Percentiles rank a stretch among this genome's conserved stretches.
These are phyloP conservation scores for Colistium nudipinnis DNA, from an alignment of 2,113 vertebrate genomes.

Conservation along the genomic window DNA sequence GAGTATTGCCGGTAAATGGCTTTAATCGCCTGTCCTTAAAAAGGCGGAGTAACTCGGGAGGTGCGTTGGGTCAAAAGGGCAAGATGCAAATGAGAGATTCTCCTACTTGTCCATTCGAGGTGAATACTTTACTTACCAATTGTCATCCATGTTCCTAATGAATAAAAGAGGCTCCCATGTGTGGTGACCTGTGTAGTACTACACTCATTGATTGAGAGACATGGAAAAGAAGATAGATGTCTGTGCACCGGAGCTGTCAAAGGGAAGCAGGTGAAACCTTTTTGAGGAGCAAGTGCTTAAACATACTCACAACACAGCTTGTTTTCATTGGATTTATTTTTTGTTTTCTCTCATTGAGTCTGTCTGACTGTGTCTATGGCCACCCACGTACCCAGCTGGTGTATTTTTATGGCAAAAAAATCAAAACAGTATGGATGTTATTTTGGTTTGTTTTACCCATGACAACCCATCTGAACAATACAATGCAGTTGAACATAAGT, in stretches of 20 bases:
- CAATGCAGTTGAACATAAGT: neutral
- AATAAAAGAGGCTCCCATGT: conserved; percentile 60
- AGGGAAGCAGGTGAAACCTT: neutral
- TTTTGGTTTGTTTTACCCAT: neutral
- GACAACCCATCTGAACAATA: neutral
- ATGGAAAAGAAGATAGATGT: conserved; percentile 22
- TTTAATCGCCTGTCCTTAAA: conserved; percentile 39
- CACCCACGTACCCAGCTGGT: neutral
- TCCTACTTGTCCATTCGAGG: conserved; percentile 22
- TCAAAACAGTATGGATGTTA: neutral
- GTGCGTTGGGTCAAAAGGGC: conserved; percentile 14
- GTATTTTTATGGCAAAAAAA: neutral
- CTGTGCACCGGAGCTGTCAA: conserved; percentile 23
- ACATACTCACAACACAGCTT: neutral
- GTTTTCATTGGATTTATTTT: neutral
- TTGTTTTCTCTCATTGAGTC: neutral
- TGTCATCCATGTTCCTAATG: conserved; percentile 61
- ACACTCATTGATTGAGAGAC: conserved; percentile 40
- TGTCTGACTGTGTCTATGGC: neutral
- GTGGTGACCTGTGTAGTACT: conserved; percentile 49
- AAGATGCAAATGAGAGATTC: conserved; percentile 22
- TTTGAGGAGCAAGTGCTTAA: neutral
- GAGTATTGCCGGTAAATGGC: conserved; percentile 4
- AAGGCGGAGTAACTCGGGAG: conserved; percentile 11
- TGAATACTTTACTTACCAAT: conserved; percentile 67